Base-by-base conservation (phyloP, 2,888 invertebrate genomes). In the Caenorhabditis becei region DNA sequence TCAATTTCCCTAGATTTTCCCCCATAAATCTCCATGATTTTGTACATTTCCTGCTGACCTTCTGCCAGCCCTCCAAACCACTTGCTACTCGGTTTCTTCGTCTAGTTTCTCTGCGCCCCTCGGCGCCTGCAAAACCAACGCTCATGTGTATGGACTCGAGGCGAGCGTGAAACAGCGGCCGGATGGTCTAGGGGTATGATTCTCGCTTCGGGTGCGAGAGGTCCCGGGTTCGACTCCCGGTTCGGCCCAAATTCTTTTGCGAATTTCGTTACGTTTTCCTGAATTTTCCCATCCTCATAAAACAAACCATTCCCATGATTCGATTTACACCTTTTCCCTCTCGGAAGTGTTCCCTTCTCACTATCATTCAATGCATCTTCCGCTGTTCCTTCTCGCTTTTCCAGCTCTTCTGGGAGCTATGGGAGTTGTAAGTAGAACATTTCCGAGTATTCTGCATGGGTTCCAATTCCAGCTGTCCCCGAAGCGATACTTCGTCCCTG, bases 141-240 rank as follows among this genome's bases (percentile, higher is more conserved):
- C 16, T 10, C 41, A 41, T 41, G 41, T 41, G 41, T 41, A 41
- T 10, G 16, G 14, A 41, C 41, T 41, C 41, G 16, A 14, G 41
- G 16, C 2, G 41, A 5, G 41, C 7, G 7, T 3, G 10, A 3
- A 14, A 41, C 41, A 41, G 41, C 41, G 41, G 41, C 41, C 41
- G 41, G 41, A 41, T 41, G 41, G 41, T 41, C 41, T 41, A 41
- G 41, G 41, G 41, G 41, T 41, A 88, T 88, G 90, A 90, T 90
- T 90, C 90, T 90, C 90, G 90, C 90, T 90, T 90, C 89, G 90
- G 90, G 89, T 90, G 90, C 89, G 90, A 90, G 90, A 90, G 90
- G 89, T 88, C 90, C 90, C 89, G 89, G 88, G 87, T 89, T 89
- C 89, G 86, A 89, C 49, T 87, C 87, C 87, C 87, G 87, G 87